These are phyloP conservation scores for Palythoa heliodiscus DNA, from an alignment of 92 coral and sea anemone genomes.

Conservation along the genomic window DNA sequence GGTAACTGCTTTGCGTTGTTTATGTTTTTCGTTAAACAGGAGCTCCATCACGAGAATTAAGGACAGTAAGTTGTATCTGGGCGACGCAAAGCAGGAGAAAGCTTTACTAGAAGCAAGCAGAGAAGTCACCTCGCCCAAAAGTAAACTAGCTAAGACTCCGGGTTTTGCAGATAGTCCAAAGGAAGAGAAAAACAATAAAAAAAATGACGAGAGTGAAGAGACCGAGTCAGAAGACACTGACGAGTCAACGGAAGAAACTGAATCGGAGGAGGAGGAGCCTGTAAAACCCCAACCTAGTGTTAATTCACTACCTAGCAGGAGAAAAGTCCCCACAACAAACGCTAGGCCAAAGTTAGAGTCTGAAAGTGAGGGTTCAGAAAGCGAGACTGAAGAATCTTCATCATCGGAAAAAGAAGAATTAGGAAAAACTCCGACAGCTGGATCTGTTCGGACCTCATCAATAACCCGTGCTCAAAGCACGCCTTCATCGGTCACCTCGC, in stretches of 20 bases:
- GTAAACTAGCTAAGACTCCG: slow-evolving; percentile 59
- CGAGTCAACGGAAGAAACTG: slow-evolving; percentile 76
- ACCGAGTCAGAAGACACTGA: slow-evolving; percentile 75
- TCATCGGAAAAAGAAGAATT: slow-evolving; percentile 40
- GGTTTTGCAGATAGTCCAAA: slow-evolving; percentile 77
- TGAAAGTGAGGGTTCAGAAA: slow-evolving; percentile 55
- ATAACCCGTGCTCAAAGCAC: slow-evolving; percentile 62
- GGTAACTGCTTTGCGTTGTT: slow-evolving; percentile 12
- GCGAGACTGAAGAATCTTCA: slow-evolving; percentile 47
- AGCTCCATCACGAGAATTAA: slow-evolving; percentile 97
- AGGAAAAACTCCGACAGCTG: slow-evolving; percentile 27
- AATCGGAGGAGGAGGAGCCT: slow-evolving; percentile 64
- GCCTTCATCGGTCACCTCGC: slow-evolving; percentile 55
- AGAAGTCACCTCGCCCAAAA: slow-evolving; percentile 67
- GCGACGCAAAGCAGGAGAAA: slow-evolving; percentile 90
- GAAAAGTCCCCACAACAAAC: not conserved
- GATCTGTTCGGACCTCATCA: slow-evolving; percentile 54
- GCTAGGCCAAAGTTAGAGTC: slow-evolving; percentile 26
- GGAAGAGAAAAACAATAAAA: slow-evolving; percentile 85
- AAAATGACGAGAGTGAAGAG: slow-evolving; percentile 65
- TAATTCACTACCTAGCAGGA: slow-evolving; percentile 17
- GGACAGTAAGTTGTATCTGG: slow-evolving; percentile 88
- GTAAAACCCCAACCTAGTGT: slow-evolving; percentile 8
- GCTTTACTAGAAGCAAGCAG: slow-evolving; percentile 71
- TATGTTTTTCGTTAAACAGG: slow-evolving; percentile 61